These are phyloP conservation scores for Axinella damicornis DNA, from an alignment of 37 sponge, comb jelly and placozoan species.

Conservation along the genomic window DNA sequence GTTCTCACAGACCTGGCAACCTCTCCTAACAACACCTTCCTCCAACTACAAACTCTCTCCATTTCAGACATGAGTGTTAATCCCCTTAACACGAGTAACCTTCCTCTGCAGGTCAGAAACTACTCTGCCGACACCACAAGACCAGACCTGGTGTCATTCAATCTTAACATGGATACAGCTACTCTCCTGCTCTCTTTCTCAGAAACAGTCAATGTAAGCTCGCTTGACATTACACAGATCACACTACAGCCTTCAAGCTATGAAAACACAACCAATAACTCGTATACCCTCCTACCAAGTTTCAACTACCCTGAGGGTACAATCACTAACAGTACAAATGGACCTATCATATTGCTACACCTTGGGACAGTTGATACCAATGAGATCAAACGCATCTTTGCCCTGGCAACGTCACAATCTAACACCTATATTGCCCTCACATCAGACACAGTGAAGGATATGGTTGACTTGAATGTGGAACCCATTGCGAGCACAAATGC, in stretches of 20 bases:
- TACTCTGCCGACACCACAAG: constrained; percentile 61
- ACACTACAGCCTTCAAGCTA: constrained; percentile 52
- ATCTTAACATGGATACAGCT: constrained; percentile 80
- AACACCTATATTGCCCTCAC: constrained; percentile 78
- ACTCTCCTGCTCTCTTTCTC: constrained; percentile 72
- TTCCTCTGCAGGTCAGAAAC: constrained; percentile 53
- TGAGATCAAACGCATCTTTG: constrained; percentile 68
- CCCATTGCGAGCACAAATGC: constrained; percentile 51
- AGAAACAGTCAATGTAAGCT: constrained; percentile 72
- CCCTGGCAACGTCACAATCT: constrained; percentile 58
- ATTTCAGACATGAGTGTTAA: constrained; percentile 81
- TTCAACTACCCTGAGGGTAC: constrained; percentile 57
- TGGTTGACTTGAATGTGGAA: constrained; percentile 64
- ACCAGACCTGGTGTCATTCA: constrained; percentile 70
- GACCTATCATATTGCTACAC: constrained; percentile 65
- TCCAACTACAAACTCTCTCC: constrained; percentile 30
- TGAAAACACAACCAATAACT: constrained; percentile 7
- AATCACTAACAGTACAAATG: constrained; percentile 72
- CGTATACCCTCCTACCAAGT: constrained; percentile 56
- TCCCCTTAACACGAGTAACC: constrained; percentile 58
- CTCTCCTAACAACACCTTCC: constrained; percentile 42
- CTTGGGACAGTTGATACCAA: constrained; percentile 74
- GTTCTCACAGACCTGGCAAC: constrained; percentile 72
- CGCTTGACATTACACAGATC: constrained; percentile 60
- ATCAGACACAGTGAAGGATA: constrained; percentile 53